Base-by-base conservation (phyloP, 2,113 vertebrate species). In the Sorex fumeus region DNA sequence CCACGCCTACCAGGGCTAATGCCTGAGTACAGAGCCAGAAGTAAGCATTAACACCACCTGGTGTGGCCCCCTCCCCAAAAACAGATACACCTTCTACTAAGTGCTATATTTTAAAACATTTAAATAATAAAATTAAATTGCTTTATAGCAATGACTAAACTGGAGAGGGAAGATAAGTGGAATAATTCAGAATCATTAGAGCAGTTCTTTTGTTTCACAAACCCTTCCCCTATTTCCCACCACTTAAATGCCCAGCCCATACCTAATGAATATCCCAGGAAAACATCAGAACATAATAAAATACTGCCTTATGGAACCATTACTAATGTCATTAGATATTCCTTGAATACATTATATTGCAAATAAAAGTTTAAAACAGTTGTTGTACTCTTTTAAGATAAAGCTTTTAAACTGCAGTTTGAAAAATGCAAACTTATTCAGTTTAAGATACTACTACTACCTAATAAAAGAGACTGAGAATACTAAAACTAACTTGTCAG, bases 371-470 rank as follows among this genome's bases (percentile, higher is more conserved):
- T 86, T 91, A 76, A 90, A 84, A 91, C 7, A 91, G 91, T 57
- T 95, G 21, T 76, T 47, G 30, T 84, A 88, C 23, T 83, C 72
- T 75, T 84, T 32, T 53, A 88, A 87, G 70, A 93, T 82, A 82
- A 9, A 64, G 9, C 34, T 92, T 95, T 93, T 91, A 91, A 96
- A 91, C 21, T 93, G 2, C 9, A 78, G 92, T 94, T 89, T 71
- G 60, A 78, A 50, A 50, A 79, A 50, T 0, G 3, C 8, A 88
- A 78, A 87, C 76, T 76, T 92, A 91, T 89, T 94, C 75, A 84
- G 79, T 40, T 34, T 95, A 12, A 95, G n/a, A 91, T 12, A 87
- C 36, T 83, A 84, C 21, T 87, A 88, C 84, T 88, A 94, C 45
- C 90, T 74, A 94, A 83, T 72, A 88, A 88, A 88, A 78, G 16